A percentile compares a stretch with the other conserved stretches of the same genome.
Conservation (phyloP, 2,888 invertebrate species). For the Himalopsyche anomala region DNA sequence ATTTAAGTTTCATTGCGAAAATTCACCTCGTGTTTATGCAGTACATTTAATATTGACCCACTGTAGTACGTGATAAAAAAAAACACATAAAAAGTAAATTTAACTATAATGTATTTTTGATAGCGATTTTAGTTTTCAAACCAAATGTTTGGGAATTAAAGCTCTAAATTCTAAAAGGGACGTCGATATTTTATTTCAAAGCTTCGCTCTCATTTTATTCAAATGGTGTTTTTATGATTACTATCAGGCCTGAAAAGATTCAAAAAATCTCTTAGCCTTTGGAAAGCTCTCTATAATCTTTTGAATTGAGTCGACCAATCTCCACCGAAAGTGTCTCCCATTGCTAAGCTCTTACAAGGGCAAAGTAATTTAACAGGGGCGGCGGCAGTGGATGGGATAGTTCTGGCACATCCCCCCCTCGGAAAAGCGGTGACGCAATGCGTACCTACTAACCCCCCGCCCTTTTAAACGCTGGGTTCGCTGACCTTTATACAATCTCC, state of each 20-base stretch:
- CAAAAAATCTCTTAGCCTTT: slow-evolving; percentile 20
- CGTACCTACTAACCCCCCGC: slow-evolving; percentile 36
- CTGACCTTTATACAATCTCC: slow-evolving; percentile 40
- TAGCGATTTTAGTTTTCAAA: no score
- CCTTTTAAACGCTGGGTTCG: slow-evolving; percentile 31
- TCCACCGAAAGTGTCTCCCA: slow-evolving; percentile 18
- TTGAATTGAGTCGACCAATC: slow-evolving; percentile 31
- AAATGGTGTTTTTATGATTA: no score
- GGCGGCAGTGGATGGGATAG: slow-evolving; percentile 31
- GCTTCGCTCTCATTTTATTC: no score
- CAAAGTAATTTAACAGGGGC: slow-evolving; percentile 36
- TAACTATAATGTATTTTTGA: no score
- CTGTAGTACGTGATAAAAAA: no score
- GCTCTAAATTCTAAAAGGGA: no score
- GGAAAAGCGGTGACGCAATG: slow-evolving; percentile 43
- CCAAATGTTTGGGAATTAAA: no score
- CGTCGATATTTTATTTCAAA: no score
- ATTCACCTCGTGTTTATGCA: no score
- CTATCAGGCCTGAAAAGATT: background rate
- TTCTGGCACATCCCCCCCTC: slow-evolving; percentile 9
- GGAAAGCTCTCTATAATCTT: slow-evolving; percentile 19
- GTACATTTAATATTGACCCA: no score
- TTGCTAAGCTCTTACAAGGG: slow-evolving; percentile 33
- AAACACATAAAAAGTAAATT: no score
- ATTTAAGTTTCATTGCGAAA: no score